Percentiles rank a stretch among this genome's conserved stretches.
phyloP scores from a whole-genome alignment of 2,113 vertebrate genomes.

The Hucho hucho region DNA sequence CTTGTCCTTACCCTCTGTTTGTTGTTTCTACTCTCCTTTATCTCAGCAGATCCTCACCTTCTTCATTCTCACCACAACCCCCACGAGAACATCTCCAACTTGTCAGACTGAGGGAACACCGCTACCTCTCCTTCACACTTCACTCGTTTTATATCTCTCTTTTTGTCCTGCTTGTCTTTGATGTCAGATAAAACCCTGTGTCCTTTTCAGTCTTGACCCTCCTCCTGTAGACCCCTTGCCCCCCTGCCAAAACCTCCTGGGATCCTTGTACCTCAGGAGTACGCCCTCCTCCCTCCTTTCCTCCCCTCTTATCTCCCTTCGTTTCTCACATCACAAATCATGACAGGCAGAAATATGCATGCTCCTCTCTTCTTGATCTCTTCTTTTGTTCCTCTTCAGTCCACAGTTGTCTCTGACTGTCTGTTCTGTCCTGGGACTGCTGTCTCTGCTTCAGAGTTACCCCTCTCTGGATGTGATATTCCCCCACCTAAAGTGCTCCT shows the following conservation, averaged over 20 bases:
- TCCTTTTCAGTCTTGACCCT: not conserved
- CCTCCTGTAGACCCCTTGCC: not conserved
- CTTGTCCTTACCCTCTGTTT: not conserved
- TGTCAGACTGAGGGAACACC: not conserved
- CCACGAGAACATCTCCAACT: slow-evolving; percentile 31
- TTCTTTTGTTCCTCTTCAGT: slow-evolving; percentile 36
- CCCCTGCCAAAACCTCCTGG: not conserved
- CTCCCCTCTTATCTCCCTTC: slow-evolving; percentile 10
- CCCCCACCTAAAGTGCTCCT: slow-evolving; percentile 31
- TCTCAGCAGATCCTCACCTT: not conserved
- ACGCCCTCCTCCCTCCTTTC: not conserved
- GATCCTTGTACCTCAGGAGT: not conserved
- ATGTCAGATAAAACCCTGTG: not conserved
- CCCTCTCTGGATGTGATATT: slow-evolving; percentile 48
- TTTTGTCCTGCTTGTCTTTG: not conserved
- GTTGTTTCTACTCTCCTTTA: not conserved
- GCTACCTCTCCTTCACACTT: not conserved
- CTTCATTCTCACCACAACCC: not conserved
- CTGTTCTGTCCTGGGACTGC: slow-evolving; percentile 36
- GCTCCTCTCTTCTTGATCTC: slow-evolving; percentile 7
- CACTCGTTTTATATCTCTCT: slow-evolving; percentile 31
- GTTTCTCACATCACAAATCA: slow-evolving; percentile 52
- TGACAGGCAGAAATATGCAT: slow-evolving; percentile 20
- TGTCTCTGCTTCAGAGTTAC: slow-evolving; percentile 34
- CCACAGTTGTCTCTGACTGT: slow-evolving; percentile 30